Percentiles rank a stretch among this genome's conserved stretches.
Evolutionary conservation across 2,797 vertebrate genomes (phyloP).

Genomic region (Lycodopsis pacificus): DNA sequence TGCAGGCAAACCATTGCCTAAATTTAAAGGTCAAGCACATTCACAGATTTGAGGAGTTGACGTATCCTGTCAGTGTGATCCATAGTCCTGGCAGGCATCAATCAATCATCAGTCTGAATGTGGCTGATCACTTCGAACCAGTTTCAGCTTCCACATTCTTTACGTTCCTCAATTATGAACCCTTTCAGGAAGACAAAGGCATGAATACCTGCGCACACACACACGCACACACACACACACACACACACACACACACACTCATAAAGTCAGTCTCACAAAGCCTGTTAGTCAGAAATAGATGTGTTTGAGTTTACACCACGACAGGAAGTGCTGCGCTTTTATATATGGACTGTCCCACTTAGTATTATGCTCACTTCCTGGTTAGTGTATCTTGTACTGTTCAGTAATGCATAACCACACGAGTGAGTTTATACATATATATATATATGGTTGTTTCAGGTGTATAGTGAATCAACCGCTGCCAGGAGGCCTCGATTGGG

Average conservation of each 20-base stretch:
- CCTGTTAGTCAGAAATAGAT: constrained; percentile 35
- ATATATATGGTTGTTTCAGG: neutral
- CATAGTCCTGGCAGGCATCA: constrained; percentile 61
- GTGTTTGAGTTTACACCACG: constrained; percentile 36
- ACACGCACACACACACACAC: neutral
- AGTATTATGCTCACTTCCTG: constrained; percentile 54
- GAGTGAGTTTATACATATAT: constrained; percentile 1
- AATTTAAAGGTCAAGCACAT: constrained; percentile 58
- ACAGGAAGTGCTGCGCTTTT: constrained; percentile 54
- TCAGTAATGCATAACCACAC: constrained; percentile 36
- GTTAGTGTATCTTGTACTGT: constrained; percentile 28
- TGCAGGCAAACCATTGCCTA: neutral
- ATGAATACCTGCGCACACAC: neutral
- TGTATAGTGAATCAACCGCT: constrained; percentile 17
- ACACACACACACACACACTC: neutral
- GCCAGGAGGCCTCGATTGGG: neutral
- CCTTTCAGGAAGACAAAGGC: constrained; percentile 37
- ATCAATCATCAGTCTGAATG: constrained; percentile 68
- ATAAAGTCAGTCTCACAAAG: constrained; percentile 17
- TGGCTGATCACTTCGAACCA: constrained; percentile 53
- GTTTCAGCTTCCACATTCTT: constrained; percentile 69
- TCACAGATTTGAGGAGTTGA: constrained; percentile 52
- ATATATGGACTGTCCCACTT: constrained; percentile 43
- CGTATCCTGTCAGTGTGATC: constrained; percentile 57
- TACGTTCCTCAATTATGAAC: constrained; percentile 55